Percentiles rank a stretch among this genome's conserved stretches.
These are phyloP conservation scores for Enoplolaimus lenunculus DNA, from an alignment of 2,888 invertebrate genomes.

Conservation along the genomic window DNA sequence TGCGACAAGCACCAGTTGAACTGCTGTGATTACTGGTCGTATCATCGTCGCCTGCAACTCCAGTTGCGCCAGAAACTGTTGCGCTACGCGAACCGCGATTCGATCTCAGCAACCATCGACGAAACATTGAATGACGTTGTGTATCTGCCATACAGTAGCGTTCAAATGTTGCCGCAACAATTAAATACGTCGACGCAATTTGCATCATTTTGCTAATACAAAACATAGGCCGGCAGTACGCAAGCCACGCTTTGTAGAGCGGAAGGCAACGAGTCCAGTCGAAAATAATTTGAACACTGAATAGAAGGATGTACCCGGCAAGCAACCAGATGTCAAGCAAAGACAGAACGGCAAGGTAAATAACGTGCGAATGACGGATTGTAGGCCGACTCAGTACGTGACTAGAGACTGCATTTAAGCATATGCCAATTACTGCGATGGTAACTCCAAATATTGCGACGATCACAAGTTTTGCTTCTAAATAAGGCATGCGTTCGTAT, in stretches of 20 bases:
- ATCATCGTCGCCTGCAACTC: neutral
- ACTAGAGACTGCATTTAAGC: neutral
- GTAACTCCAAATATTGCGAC: neutral
- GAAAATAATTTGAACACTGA: slow-evolving; percentile 2
- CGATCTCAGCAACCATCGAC: too few species aligned
- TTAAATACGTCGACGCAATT: slow-evolving; percentile 30
- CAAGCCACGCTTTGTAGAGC: slow-evolving; percentile 24
- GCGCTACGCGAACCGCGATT: too few species aligned
- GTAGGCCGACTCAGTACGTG: neutral
- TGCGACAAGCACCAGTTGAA: too few species aligned
- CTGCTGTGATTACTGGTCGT: too few species aligned
- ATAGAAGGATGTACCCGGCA: neutral
- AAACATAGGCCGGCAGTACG: slow-evolving; percentile 29
- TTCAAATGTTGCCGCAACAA: slow-evolving; percentile 31
- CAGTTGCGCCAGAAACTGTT: too few species aligned
- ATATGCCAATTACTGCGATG: neutral
- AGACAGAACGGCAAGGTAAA: slow-evolving; percentile 3
- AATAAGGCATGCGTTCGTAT: neutral
- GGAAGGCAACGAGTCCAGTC: neutral
- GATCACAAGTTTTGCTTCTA: neutral
- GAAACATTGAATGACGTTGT: neutral
- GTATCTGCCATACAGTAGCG: slow-evolving; percentile 21
- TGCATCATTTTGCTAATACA: slow-evolving; percentile 29
- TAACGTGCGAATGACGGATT: neutral
- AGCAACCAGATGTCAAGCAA: neutral